Conservation (phyloP, 2,888 invertebrate genomes). For the Mythimna ferrago region DNA sequence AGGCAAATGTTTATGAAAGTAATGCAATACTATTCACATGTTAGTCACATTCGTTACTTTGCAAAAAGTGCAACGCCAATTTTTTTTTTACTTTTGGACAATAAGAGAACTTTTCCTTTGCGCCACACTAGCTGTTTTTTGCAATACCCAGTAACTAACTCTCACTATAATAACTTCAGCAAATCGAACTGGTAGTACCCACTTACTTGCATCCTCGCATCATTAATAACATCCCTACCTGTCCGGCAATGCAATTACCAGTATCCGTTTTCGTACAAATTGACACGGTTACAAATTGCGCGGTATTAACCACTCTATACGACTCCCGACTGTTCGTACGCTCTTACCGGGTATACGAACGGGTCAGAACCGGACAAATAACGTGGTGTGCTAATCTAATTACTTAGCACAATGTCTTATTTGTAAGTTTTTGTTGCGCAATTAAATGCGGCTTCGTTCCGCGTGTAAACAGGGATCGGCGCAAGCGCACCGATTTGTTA, state of each 20-base stretch:
- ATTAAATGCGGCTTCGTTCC: slow-evolving; percentile 80
- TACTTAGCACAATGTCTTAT: slow-evolving; percentile 89
- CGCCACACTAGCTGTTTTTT: slow-evolving; percentile 18
- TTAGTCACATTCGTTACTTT: too few species aligned
- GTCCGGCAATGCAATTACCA: slow-evolving; percentile 71
- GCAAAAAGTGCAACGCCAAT: too few species aligned
- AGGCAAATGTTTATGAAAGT: too few species aligned
- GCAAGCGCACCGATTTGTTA: slow-evolving; percentile 76
- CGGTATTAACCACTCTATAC: slow-evolving; percentile 75
- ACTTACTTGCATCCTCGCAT: slow-evolving; percentile 56
- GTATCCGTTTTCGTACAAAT: slow-evolving; percentile 75
- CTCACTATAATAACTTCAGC: slow-evolving; percentile 55
- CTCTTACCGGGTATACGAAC: slow-evolving; percentile 32
- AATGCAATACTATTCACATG: too few species aligned
- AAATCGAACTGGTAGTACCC: slow-evolving; percentile 58
- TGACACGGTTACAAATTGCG: slow-evolving; percentile 73
- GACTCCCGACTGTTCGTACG: slow-evolving; percentile 59
- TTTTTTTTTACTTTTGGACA: not conserved
- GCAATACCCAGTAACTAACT: slow-evolving; percentile 49
- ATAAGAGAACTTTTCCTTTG: not conserved
- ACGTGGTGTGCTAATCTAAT: slow-evolving; percentile 87
- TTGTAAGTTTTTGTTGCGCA: slow-evolving; percentile 85
- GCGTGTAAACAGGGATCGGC: slow-evolving; percentile 78
- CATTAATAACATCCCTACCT: slow-evolving; percentile 69
- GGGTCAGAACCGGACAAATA: slow-evolving; percentile 71